A percentile compares a stretch with the other conserved stretches of the same genome.
These are phyloP conservation scores for Agriopis leucophaearia DNA, from an alignment of 2,888 invertebrate species.

Conservation along the genomic window DNA sequence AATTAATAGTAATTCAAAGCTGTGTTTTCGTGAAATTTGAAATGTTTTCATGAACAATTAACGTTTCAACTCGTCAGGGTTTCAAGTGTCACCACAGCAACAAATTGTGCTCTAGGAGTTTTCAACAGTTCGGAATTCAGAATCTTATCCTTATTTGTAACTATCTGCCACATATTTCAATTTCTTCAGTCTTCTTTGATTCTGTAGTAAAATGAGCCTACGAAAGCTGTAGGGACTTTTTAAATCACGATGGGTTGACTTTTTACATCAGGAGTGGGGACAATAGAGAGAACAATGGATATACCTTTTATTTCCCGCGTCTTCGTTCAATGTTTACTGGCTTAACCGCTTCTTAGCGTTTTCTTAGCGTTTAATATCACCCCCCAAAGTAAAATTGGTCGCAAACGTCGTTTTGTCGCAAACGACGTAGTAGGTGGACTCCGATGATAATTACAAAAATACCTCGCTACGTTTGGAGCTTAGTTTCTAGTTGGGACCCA, in stretches of 20 bases:
- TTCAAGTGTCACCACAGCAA: constrained; percentile 19
- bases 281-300: constrained; percentile 63
- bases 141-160: neutral
- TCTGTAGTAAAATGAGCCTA: constrained; percentile 33
- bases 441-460: constrained; percentile 41
- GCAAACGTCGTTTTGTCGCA: constrained; percentile 31
- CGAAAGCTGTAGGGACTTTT: constrained; percentile 51
- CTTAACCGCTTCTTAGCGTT: constrained; percentile 49
- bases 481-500: constrained; percentile 42
- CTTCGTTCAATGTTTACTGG: constrained; percentile 52
- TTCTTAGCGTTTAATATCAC: constrained; percentile 48
- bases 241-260: constrained; percentile 60
- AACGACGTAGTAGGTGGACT: constrained; percentile 26
- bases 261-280: constrained; percentile 57
- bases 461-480: constrained; percentile 40
- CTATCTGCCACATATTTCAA: neutral
- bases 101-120: constrained; percentile 6
- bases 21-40: constrained; percentile 25
- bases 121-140: neutral
- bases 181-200: neutral
- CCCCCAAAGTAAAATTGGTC: constrained; percentile 35
- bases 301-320: constrained; percentile 64
- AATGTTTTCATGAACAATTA: constrained; percentile 25
- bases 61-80: constrained; percentile 11
- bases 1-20: constrained; percentile 37